Percentiles rank a stretch among this genome's conserved stretches.
Evolutionary conservation across 1,140 invertebrate species (phyloP).

Genomic region (Caenorhabditis latens): DNA sequence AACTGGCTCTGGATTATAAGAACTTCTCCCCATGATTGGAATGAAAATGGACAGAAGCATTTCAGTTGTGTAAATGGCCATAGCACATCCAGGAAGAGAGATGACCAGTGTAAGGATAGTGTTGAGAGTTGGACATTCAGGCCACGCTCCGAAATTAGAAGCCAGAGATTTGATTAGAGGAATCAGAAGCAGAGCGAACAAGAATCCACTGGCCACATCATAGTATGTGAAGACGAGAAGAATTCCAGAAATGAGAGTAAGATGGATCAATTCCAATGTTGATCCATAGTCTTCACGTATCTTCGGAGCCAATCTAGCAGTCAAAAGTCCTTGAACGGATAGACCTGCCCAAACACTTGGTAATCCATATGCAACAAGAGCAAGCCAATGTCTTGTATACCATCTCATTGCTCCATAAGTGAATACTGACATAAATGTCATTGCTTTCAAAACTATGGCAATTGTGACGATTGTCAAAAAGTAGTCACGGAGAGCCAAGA

Average conservation of each 20-base stretch:
- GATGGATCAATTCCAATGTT: constrained; percentile 55
- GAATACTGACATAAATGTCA: constrained; percentile 56
- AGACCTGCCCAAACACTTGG: constrained; percentile 57
- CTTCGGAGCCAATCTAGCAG: constrained; percentile 28
- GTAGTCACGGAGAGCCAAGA: constrained; percentile 20
- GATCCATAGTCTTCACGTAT: constrained; percentile 8
- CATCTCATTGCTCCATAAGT: constrained; percentile 35
- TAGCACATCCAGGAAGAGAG: constrained; percentile 61
- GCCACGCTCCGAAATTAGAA: constrained; percentile 8
- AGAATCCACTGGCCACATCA: constrained; percentile 64
- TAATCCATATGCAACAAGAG: constrained; percentile 61
- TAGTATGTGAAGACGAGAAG: constrained; percentile 64
- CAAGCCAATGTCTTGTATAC: constrained; percentile 57
- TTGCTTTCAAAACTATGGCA: not conserved
- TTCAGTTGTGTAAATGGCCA: constrained; percentile 64
- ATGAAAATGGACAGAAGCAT: constrained; percentile 67
- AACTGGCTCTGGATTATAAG: constrained; percentile 63
- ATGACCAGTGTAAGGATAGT: constrained; percentile 47
- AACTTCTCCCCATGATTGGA: constrained; percentile 67
- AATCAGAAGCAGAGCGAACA: constrained; percentile 59
- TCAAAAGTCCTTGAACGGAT: constrained; percentile 50
- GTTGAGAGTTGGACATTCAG: constrained; percentile 29
- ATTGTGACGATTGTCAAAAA: not conserved
- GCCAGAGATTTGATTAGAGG: constrained; percentile 11
- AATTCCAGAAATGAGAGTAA: constrained; percentile 57